Evolutionary conservation across 2,888 invertebrate species (phyloP), one percentile per base, ranked within the genome.

Genomic region (Pyrocoelia pectoralis): DNA sequence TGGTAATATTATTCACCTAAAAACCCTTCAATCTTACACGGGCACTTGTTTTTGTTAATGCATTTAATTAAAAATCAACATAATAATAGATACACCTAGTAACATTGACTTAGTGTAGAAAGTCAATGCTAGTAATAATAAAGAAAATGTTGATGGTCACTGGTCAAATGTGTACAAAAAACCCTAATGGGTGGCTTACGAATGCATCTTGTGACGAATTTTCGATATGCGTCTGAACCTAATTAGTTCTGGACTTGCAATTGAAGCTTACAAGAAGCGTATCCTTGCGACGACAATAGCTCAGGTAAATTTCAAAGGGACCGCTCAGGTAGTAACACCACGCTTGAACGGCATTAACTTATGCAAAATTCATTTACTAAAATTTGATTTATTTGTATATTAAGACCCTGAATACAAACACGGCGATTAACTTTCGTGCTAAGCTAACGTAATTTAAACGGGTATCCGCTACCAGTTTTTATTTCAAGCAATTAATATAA

Each of bases 241-340:
- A 60, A 65, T 65, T 65, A 65, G 65, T 65, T 60, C 49, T 55
- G 56, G 65, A 65, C 48, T 40, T 19, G 53, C 29, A 65, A 62
- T 64, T 56, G 57, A 48, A 29, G 17, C 52, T 65, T 53, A 68
- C 69, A 52, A 67, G 69, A 56, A 62, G 65, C 57, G 63, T 69
- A 68, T 68, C 65, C 65, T 56, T 19, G 55, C 56, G 60, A n/a
- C n/a, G n/a, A 70, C 68, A 69, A 69, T 69, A 56, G 56, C 18
- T 53, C 43, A 57, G 59, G 63, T 65, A 56, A 67, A 62, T 58
- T 61, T 68, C 66, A 66, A 70, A 70, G 65, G 65, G 61, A 55
- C 68, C 66, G 68, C 56, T 53, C 60, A 65, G 61, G 68, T 66
- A 66, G 63, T 64, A 69, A 61, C 64, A 66, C 61, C 59, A 65